These are phyloP conservation scores for Caenorhabditis sulstoni DNA, from an alignment of 2,888 invertebrate species.

Conservation along the genomic window DNA sequence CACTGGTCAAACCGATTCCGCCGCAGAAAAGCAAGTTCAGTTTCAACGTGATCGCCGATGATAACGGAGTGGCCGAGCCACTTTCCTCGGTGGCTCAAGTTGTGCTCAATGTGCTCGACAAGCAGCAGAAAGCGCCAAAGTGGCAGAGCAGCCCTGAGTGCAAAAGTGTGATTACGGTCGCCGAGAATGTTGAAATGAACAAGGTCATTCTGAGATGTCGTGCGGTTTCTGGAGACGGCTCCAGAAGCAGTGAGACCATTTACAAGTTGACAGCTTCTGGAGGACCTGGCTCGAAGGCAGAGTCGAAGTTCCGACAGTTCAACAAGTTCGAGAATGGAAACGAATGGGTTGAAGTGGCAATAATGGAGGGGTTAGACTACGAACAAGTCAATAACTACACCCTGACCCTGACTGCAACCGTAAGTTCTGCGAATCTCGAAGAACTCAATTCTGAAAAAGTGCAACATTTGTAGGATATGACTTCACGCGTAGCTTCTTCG, in stretches of 20 bases:
- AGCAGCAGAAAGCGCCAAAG: slow-evolving; percentile 74
- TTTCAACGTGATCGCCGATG: slow-evolving; percentile 88
- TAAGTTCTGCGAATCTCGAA: too few species aligned
- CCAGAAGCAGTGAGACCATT: slow-evolving; percentile 46
- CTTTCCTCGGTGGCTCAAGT: slow-evolving; percentile 87
- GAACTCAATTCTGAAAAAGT: too few species aligned
- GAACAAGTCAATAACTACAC: slow-evolving; percentile 78
- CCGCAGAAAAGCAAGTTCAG: slow-evolving; percentile 74
- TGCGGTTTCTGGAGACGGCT: slow-evolving; percentile 70
- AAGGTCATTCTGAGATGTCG: slow-evolving; percentile 74
- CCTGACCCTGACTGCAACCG: slow-evolving; percentile 78
- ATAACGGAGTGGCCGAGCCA: slow-evolving; percentile 85
- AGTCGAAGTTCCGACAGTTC: slow-evolving; percentile 78
- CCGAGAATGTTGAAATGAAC: slow-evolving; percentile 75
- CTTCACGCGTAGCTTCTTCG: slow-evolving; percentile 84
- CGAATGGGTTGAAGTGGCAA: slow-evolving; percentile 73
- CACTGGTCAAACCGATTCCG: slow-evolving; percentile 67
- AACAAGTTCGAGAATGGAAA: slow-evolving; percentile 67
- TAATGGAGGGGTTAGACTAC: slow-evolving; percentile 78
- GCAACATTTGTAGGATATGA: slow-evolving; percentile 76
- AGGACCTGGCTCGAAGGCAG: slow-evolving; percentile 58
- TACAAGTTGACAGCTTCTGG: slow-evolving; percentile 59
- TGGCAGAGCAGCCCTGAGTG: slow-evolving; percentile 75
- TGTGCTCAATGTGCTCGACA: slow-evolving; percentile 82
- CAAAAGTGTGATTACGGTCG: slow-evolving; percentile 63